Evolutionary conservation across 2,797 vertebrate genomes (phyloP).

Genomic region (Peromyscus melanophrys): DNA sequence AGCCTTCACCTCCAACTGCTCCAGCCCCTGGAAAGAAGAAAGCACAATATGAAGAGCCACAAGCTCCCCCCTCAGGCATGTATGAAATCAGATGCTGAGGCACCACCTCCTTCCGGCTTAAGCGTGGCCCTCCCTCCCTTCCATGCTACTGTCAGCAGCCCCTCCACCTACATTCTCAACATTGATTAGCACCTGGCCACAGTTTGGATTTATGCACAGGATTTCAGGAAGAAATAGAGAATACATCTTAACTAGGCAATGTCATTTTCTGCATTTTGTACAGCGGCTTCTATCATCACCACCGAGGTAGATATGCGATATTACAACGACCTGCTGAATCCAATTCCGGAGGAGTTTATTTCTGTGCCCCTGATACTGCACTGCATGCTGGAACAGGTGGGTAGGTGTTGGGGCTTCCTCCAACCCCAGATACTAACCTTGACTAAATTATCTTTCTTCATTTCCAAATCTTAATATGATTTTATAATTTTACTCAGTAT

Average conservation of each 20-base stretch:
- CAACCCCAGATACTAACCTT: neutral
- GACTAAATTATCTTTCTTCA: neutral
- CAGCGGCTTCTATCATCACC: constrained; percentile 73
- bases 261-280: constrained; percentile 66
- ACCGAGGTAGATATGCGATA: constrained; percentile 92
- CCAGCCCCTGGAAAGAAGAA: constrained; percentile 87
- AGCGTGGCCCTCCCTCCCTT: too few relatives aligned
- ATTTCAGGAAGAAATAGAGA: constrained; percentile 8
- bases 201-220: neutral
- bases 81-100: neutral
- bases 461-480: neutral
- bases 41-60: constrained; percentile 83
- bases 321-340: constrained; percentile 93
- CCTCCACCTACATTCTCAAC: neutral
- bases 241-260: neutral
- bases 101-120: neutral
- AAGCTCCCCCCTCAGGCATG: constrained; percentile 73
- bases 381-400: constrained; percentile 96
- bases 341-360: constrained; percentile 91
- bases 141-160: accelerated
- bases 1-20: constrained; percentile 68
- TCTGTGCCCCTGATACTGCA: constrained; percentile 94
- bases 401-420: neutral
- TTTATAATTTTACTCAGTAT: neutral
- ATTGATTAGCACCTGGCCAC: accelerated